These are phyloP conservation scores for Nerophis ophidion DNA, from an alignment of 2,113 vertebrate genomes.

Conservation along the genomic window DNA sequence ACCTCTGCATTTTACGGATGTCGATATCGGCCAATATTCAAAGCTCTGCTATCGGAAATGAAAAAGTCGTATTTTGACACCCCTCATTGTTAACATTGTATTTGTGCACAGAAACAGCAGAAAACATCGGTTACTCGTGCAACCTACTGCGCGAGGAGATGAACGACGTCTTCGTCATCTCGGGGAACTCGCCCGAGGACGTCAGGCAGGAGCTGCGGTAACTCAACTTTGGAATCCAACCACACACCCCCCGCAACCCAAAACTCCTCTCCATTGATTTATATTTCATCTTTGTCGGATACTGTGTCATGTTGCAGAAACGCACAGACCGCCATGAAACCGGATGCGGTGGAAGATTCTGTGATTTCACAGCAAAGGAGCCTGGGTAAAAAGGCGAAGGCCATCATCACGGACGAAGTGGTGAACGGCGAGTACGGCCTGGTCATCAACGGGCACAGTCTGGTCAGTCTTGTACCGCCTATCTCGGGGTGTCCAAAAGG, in stretches of 20 bases:
- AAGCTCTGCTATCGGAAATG: too few relatives aligned
- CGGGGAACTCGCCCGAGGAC: conserved; percentile 68
- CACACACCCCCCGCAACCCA: too few relatives aligned
- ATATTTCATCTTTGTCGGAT: not conserved
- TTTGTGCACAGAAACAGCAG: conserved; percentile 80
- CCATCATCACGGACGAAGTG: conserved; percentile 74
- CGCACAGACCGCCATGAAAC: conserved; percentile 78
- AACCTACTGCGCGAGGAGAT: conserved; percentile 87
- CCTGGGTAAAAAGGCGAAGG: conserved; percentile 47
- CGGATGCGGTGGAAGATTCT: conserved; percentile 56
- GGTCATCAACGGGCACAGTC: conserved; percentile 87
- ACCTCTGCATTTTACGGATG: too few relatives aligned
- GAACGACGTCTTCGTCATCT: conserved; percentile 81
- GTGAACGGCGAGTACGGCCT: conserved; percentile 81
- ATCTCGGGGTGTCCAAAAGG: too few relatives aligned
- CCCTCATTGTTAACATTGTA: not conserved
- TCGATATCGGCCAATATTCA: too few relatives aligned
- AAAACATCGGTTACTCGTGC: conserved; percentile 92
- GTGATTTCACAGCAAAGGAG: conserved; percentile 45
- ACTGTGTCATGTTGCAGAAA: conserved; percentile 57
- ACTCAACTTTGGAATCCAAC: not conserved
- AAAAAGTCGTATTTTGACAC: too few relatives aligned
- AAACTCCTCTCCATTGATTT: not conserved
- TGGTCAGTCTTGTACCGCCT: conserved; percentile 70
- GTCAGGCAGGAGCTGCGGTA: conserved; percentile 86